Conservation (phyloP, 2,888 invertebrate genomes). For the Elysia crispata region DNA sequence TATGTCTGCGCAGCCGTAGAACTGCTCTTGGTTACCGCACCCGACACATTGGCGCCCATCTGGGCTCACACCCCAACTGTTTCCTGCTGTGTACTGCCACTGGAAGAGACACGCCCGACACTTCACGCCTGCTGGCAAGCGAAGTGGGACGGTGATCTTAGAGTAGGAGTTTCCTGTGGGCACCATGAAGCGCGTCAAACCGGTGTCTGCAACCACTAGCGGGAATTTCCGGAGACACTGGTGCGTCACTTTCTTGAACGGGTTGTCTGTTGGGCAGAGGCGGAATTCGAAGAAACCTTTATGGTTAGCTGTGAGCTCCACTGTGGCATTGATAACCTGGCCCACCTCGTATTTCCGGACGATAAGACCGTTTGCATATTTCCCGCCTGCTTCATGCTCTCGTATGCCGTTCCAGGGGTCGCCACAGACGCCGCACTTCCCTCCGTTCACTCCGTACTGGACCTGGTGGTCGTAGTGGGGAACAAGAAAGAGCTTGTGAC, state of each 20-base stretch:
- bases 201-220: conserved; percentile 55
- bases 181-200: conserved; percentile 55
- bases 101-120: conserved; percentile 68
- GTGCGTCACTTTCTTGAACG: conserved; percentile 62
- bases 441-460: conserved; percentile 77
- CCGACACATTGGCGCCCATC: conserved; percentile 63
- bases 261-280: conserved; percentile 64
- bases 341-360: conserved; percentile 71
- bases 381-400: conserved; percentile 74
- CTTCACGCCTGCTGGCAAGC: conserved; percentile 58
- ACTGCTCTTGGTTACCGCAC: conserved; percentile 70
- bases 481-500: too few species aligned
- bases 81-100: conserved; percentile 71
- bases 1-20: conserved; percentile 70
- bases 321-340: conserved; percentile 69
- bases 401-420: conserved; percentile 83
- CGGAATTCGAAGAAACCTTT: conserved; percentile 73
- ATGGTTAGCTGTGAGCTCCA: conserved; percentile 76
- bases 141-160: conserved; percentile 55
- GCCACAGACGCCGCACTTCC: conserved; percentile 93
- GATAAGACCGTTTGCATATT: conserved; percentile 73
- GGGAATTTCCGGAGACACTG: conserved; percentile 68
- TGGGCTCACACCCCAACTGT: conserved; percentile 67
- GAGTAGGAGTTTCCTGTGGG: conserved; percentile 47
- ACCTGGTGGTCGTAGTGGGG: conserved; percentile 55